phyloP scores from a whole-genome alignment of 1,140 invertebrate genomes.

The Pogonomyrmex californicus region DNA sequence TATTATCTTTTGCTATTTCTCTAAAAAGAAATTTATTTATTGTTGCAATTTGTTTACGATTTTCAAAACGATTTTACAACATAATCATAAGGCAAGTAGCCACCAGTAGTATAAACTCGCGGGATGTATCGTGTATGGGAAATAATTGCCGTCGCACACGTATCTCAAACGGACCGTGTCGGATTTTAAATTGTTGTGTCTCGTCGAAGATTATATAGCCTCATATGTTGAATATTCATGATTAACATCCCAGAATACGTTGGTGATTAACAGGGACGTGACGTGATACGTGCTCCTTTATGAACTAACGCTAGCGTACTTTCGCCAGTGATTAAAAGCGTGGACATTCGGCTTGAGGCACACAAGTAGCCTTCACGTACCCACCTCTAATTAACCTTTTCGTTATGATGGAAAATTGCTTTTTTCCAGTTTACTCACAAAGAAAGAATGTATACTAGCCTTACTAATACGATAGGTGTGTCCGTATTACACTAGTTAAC shows the following conservation, averaged over 20 bases:
- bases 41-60: background rate
- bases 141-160: slow-evolving; percentile 17
- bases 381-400: slow-evolving; percentile 35
- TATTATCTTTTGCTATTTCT: background rate
- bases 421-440: background rate
- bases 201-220: slow-evolving; percentile 73
- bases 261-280: slow-evolving; percentile 47
- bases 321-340: slow-evolving; percentile 57
- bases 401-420: background rate
- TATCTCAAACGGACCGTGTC: slow-evolving; percentile 47
- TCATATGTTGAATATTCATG: slow-evolving; percentile 77
- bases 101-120: background rate
- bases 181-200: slow-evolving; percentile 70
- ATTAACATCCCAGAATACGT: slow-evolving; percentile 62
- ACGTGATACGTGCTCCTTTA: slow-evolving; percentile 51
- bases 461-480: background rate
- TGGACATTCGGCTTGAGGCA: slow-evolving; percentile 18
- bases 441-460: background rate
- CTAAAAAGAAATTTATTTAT: background rate
- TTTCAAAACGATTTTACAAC: background rate
- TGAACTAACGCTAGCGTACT: slow-evolving; percentile 28
- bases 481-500: background rate
- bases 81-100: background rate
- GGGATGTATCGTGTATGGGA: background rate
- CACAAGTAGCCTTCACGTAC: slow-evolving; percentile 32